phyloP scores from a whole-genome alignment of 2,888 invertebrate species.

The Lepidochrysops patricia region DNA sequence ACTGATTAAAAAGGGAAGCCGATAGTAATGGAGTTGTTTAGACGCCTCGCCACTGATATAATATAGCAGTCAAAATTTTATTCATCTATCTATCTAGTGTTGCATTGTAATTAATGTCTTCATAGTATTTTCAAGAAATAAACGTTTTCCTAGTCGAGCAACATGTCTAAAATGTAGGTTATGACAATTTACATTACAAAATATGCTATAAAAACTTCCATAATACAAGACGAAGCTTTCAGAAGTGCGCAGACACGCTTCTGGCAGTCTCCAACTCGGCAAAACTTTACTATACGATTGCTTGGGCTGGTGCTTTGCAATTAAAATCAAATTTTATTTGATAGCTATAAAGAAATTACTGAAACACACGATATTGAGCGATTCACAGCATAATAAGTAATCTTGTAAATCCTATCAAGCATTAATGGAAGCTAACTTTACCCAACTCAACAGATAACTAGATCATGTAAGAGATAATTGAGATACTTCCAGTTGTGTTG shows the following conservation, averaged over 20 bases:
- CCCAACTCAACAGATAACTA: neutral
- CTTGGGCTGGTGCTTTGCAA: neutral
- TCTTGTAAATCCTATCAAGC: neutral
- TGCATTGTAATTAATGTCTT: too few species aligned
- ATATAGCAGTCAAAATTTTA: too few species aligned
- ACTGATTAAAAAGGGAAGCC: too few species aligned
- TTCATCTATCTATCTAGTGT: too few species aligned
- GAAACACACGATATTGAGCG: neutral
- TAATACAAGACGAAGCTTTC: neutral
- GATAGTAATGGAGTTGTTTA: too few species aligned
- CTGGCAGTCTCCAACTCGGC: neutral
- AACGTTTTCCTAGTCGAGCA: neutral
- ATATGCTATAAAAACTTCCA: neutral
- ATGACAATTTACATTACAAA: conserved; percentile 1
- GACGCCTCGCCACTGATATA: too few species aligned
- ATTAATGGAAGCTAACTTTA: neutral
- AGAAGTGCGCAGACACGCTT: neutral
- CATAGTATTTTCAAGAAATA: too few species aligned
- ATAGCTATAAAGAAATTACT: neutral
- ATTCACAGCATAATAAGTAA: neutral
- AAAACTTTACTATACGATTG: neutral
- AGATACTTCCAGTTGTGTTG: neutral
- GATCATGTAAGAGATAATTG: neutral
- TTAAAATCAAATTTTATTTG: neutral
- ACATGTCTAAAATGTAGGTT: neutral